Conservation (phyloP, 53 echinoderm and acorn worm genomes). For the Glandiceps talaboti region DNA sequence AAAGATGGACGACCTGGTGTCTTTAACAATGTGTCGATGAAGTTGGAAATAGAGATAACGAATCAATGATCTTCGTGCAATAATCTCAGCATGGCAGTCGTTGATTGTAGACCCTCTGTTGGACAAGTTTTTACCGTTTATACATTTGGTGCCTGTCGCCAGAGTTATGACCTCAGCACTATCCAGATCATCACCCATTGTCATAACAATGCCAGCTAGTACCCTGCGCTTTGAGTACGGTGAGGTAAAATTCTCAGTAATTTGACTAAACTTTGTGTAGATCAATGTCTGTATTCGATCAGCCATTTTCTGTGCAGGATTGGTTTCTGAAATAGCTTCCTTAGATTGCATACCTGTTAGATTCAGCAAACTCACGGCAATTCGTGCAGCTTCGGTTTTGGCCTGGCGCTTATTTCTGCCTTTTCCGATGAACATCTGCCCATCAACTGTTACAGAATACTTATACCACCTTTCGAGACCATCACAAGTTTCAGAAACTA, state of each 20-base stretch:
- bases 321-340: conserved; percentile 47
- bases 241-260: conserved; percentile 57
- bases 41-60: conserved; percentile 77
- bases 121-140: conserved; percentile 99
- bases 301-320: conserved; percentile 54
- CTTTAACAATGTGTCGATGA: conserved; percentile 32
- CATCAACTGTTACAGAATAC: conserved; percentile 61
- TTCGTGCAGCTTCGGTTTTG: conserved; percentile 68
- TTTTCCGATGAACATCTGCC: conserved; percentile 55
- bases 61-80: conserved; percentile 62
- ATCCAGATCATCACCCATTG: conserved; percentile 47
- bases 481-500: conserved; percentile 66
- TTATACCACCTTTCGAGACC: conserved; percentile 83
- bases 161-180: conserved; percentile 63
- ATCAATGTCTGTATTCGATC: conserved; percentile 79
- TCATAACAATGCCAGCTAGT: conserved; percentile 87
- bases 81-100: conserved; percentile 93
- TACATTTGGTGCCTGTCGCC: conserved; percentile 90
- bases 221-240: conserved; percentile 69
- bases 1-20: conserved; percentile 70
- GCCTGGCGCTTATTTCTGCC: conserved; percentile 84
- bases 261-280: conserved; percentile 65
- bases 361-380: conserved; percentile 56
- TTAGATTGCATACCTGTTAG: conserved; percentile 46
- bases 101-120: conserved; percentile 80